A percentile compares a stretch with the other conserved stretches of the same genome.
phyloP scores from a whole-genome alignment of 2,113 vertebrate species.

The Excalfactoria chinensis region DNA sequence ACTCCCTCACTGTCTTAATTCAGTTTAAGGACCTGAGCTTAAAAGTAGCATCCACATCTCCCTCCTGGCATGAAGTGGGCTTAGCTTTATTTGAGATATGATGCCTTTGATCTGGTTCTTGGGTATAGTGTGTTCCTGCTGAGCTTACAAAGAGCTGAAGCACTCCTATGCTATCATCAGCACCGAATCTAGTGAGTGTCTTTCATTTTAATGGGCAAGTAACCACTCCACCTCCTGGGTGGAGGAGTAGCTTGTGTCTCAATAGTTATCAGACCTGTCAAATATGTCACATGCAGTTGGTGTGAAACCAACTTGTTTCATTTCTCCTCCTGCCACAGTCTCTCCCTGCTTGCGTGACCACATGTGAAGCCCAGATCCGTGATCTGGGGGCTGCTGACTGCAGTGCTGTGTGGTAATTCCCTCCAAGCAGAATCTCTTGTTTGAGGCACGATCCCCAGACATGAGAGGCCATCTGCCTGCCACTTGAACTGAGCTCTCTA shows the following conservation, averaged over 20 bases:
- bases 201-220: neutral
- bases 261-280: neutral
- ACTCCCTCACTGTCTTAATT: constrained; percentile 10
- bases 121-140: neutral
- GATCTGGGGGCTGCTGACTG: neutral
- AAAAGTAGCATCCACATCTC: neutral
- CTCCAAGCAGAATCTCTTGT: neutral
- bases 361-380: neutral
- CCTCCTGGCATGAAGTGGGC: neutral
- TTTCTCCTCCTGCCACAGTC: neutral
- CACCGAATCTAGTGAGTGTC: neutral
- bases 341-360: neutral
- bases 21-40: constrained; percentile 45
- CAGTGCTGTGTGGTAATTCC: neutral
- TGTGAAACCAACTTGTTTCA: constrained; percentile 11
- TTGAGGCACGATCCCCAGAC: neutral
- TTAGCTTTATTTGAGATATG: neutral
- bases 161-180: neutral
- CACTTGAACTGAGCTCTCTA: neutral
- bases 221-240: neutral
- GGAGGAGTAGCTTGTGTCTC: neutral
- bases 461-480: neutral
- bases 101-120: neutral
- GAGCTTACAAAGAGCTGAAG: neutral
- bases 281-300: neutral